These are phyloP conservation scores for Pitta sordida DNA, from an alignment of 2,113 vertebrate genomes.

Conservation along the genomic window DNA sequence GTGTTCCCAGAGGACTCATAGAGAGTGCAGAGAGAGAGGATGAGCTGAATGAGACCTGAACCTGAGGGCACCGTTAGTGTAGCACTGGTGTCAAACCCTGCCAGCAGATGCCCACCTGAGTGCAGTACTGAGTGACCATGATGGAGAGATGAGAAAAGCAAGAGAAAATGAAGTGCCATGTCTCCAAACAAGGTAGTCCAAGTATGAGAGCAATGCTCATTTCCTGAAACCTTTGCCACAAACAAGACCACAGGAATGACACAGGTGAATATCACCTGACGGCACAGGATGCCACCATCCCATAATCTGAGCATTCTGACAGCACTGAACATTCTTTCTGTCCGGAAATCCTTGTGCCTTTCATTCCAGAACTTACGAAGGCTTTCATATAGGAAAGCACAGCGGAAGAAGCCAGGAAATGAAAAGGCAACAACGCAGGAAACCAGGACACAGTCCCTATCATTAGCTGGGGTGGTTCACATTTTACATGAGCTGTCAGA, in stretches of 20 bases:
- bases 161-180: not conserved
- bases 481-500: not conserved
- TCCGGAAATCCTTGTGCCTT: not conserved
- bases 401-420: not conserved
- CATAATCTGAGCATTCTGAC: not conserved
- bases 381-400: not conserved
- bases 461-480: not conserved
- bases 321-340: not conserved
- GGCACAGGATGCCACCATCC: not conserved
- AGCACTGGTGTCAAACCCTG: not conserved
- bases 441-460: not conserved
- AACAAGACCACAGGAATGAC: not conserved
- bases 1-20: not conserved
- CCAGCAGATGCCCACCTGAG: not conserved
- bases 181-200: not conserved
- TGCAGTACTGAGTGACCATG: not conserved
- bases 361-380: not conserved
- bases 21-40: not conserved
- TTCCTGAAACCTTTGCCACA: not conserved
- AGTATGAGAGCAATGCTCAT: rapidly evolving
- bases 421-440: not conserved
- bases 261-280: not conserved
- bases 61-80: too few relatives aligned
- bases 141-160: not conserved
- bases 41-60: not conserved